Percentiles rank a stretch among this genome's conserved stretches.
Conservation (phyloP, 2,113 vertebrate species). For the Candoia aspera region DNA sequence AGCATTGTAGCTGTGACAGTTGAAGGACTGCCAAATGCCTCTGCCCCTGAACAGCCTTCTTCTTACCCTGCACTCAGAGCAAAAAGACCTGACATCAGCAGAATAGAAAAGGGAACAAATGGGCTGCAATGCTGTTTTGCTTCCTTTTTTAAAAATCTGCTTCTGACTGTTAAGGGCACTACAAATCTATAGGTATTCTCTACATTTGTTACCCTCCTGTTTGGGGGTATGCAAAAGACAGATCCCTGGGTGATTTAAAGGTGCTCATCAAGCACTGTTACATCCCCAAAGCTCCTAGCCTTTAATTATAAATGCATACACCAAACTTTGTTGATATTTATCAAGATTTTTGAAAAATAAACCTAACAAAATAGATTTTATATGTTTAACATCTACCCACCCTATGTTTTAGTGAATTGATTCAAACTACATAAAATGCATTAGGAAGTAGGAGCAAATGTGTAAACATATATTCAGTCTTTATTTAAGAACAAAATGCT, state of each 20-base stretch:
- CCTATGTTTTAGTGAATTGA: slow-evolving; percentile 4
- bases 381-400: no score
- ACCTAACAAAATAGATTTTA: no score
- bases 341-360: no score
- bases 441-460: slow-evolving; percentile 51
- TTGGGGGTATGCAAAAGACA: no score
- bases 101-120: no score
- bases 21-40: neutral
- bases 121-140: neutral
- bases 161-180: neutral
- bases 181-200: slow-evolving; percentile 22
- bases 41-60: neutral
- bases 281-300: no score
- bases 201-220: slow-evolving; percentile 13
- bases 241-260: no score
- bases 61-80: neutral
- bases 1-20: neutral
- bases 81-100: no score
- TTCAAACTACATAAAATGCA: slow-evolving; percentile 41
- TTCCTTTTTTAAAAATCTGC: neutral
- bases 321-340: no score
- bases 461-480: slow-evolving; percentile 57
- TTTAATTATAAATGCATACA: no score
- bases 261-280: no score
- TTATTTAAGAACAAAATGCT: slow-evolving; percentile 30